Base-by-base conservation (phyloP, 2,113 vertebrate genomes). In the Antigone vipio region DNA sequence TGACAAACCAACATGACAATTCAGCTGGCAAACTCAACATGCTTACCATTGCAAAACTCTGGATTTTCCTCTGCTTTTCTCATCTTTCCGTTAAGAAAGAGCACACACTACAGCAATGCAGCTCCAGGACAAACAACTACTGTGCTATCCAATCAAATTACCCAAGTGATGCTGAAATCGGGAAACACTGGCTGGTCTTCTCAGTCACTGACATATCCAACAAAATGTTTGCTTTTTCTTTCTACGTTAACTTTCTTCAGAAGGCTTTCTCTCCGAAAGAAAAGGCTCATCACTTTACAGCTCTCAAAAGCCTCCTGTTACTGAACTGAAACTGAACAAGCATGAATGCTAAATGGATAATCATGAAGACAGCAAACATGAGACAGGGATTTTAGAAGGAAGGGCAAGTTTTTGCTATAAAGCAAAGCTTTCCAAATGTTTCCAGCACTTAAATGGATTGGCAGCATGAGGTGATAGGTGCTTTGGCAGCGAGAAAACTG, bases 401-500 rank as follows among this genome's bases (percentile, higher is more conserved):
- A 73, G 19, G 23, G 30, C 42, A 72, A 89, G 29, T 44, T n/a
- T 52, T 91, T 40, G 22, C 21, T 21, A 77, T 52, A 88, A 89
- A 93, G 30, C 53, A 89, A 94, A 92, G 52, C 32, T 76, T 91
- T 92, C 56, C 42, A 91, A 79, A 77, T 32, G 15, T 78, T 96
- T 80, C 94, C 55, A 91, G 63, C 63, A 60, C 21, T 29, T 45
- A 66, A 95, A 75, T 56, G 87, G 77, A 88, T 81, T 85, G 77
- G 90, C 56, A 93, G 60, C 66, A 77, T 56, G 84, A 88, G 44
- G 32, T 49, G 52, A 89, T 35, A 85, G 80, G 45, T 75, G 76
- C 45, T 85, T 64, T 88, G 91, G 85, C 85, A 95, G 79, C 79
- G 53, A 77, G 63, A 89, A 92, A 96, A 92, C 35, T 45, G 85